These are phyloP conservation scores for Musca vetustissima DNA, from an alignment of 1,140 invertebrate species.

Conservation along the genomic window DNA sequence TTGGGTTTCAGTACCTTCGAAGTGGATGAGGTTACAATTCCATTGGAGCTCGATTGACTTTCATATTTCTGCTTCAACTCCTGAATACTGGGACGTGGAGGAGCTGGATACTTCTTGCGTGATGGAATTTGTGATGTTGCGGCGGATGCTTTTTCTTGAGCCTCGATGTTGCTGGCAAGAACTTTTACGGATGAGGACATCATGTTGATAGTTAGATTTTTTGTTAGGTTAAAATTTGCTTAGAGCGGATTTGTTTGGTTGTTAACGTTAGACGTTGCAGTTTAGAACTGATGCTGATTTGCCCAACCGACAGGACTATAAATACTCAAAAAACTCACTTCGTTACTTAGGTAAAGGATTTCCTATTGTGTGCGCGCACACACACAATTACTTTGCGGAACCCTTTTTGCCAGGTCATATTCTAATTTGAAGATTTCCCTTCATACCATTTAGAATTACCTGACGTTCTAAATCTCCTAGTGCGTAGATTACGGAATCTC, in stretches of 20 bases:
- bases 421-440: no score
- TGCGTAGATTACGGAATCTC: no score
- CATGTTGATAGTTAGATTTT: background rate
- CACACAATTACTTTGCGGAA: background rate
- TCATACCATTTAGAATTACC: no score
- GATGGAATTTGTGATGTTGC: background rate
- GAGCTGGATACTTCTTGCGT: constrained; percentile 29
- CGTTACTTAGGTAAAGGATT: no score
- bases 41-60: no score
- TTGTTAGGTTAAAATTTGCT: background rate
- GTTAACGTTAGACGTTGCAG: constrained; percentile 14
- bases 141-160: background rate
- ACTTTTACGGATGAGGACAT: background rate
- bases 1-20: background rate
- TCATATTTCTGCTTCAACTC: background rate
- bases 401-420: background rate
- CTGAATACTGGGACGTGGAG: constrained; percentile 15
- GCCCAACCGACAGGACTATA: background rate
- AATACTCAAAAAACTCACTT: background rate
- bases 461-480: no score
- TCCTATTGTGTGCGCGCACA: background rate
- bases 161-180: background rate
- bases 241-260: no score
- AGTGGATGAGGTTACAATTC: no score
- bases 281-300: constrained; percentile 8